Base-by-base conservation (phyloP, 2,888 invertebrate genomes). In the Isotomurus palustris region DNA sequence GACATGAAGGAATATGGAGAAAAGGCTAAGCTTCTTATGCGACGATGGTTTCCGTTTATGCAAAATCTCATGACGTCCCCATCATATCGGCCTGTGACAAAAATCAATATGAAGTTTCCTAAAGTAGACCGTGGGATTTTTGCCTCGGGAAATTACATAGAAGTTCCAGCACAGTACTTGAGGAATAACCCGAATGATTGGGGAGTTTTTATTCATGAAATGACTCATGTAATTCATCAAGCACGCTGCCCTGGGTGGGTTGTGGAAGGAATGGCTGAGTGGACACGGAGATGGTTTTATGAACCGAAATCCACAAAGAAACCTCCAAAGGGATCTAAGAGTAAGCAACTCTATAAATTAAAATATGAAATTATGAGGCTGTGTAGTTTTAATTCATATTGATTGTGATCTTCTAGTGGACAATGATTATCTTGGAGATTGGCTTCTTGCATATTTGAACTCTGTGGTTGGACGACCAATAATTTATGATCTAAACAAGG, bases 141-240 rank as follows among this genome's bases (percentile, higher is more conserved):
- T n/a, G 52, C 52, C 21, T 19, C 35, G 1, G 45, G 45, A 8
- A 28, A 47, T 3, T 8, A 27, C 14, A 54, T 54, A n/a, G 28
- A 24, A 6, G 45, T 45, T 2, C 12, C 19, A 27, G 44, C 24
- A 2, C 21, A 27, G 2, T 54, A 48, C 27, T 43, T 47, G 24
- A 35, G 48, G 38, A 25, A 25, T 3, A 45, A 45, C n/a, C 32
- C 36, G 29, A 43, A 38, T 35, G 54, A 54, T 27, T 6, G 21
- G 2, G 54, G 54, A 3, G 32, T 45, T 47, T 28, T 47, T 24
- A 41, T 54, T 29, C 54, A 54, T 8, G 54, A 54, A 25, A 47
- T 54, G 48, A 27, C 48, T n/a, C 54, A 54, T n/a, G 28, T 48
- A 17, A 45, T 54, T 19, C 54, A 54, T 21, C 49, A 49, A 19